Evolutionary conservation across 2,797 vertebrate genomes (phyloP).

Genomic region (Chromobotia macracanthus): DNA sequence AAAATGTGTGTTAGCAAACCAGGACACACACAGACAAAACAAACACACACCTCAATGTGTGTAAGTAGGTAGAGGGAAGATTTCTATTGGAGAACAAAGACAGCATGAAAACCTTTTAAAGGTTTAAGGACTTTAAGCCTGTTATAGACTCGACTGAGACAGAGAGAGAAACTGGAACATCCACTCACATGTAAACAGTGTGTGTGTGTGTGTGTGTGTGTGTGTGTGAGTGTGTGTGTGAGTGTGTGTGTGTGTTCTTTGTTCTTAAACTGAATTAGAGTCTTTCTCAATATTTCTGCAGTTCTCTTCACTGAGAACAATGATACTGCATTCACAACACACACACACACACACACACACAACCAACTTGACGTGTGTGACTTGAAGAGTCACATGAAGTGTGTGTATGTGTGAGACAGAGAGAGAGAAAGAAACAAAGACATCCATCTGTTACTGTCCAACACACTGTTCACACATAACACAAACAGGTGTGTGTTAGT

Average conservation of each 20-base stretch:
- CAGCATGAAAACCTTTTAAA: constrained; percentile 39
- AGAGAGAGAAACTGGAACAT: background rate
- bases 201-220: background rate
- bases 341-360: constrained; percentile 21
- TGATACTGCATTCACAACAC: constrained; percentile 43
- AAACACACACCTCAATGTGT: constrained; percentile 15
- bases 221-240: background rate
- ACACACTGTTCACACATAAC: constrained; percentile 37
- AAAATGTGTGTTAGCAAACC: background rate
- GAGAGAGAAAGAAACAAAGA: constrained; percentile 19
- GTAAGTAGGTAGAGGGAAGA: constrained; percentile 32
- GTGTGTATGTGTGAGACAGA: constrained; percentile 1
- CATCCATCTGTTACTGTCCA: constrained; percentile 48
- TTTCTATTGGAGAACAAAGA: constrained; percentile 11
- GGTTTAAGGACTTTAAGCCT: constrained; percentile 54
- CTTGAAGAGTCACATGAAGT: constrained; percentile 24
- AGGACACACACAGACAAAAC: constrained; percentile 1
- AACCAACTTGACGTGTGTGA: no score
- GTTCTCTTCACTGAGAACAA: constrained; percentile 46
- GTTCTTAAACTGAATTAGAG: constrained; percentile 61
- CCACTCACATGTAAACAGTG: background rate
- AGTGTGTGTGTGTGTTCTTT: constrained; percentile 58
- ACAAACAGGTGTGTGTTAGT: constrained; percentile 36
- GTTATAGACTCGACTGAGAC: constrained; percentile 42
- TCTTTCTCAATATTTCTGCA: constrained; percentile 49